Percentiles rank a stretch among this genome's conserved stretches.
phyloP scores from a whole-genome alignment of 53 echinoderm and acorn worm species.

The Holothuria leucospilota region DNA sequence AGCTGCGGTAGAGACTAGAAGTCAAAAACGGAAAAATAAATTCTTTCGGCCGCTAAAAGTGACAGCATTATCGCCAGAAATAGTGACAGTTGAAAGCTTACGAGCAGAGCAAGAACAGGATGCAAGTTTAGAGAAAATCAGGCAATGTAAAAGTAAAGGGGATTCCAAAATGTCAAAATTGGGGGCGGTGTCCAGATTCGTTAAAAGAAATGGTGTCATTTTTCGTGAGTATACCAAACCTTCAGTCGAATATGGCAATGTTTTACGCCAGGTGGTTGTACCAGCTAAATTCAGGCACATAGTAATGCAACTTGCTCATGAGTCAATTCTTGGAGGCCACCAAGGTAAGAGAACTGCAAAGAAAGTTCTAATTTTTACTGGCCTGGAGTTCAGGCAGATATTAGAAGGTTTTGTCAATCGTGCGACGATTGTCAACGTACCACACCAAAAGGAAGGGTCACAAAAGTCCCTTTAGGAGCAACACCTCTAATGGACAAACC shows the following conservation, averaged over 20 bases:
- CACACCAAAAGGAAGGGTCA: too few species aligned
- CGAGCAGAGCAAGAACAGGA: conserved; percentile 17
- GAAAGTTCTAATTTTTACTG: too few species aligned
- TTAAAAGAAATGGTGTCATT: conserved; percentile 1
- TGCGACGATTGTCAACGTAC: conserved; percentile 38
- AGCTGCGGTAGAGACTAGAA: conserved; percentile 30
- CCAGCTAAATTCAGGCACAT: conserved; percentile 57
- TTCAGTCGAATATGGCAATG: conserved; percentile 30
- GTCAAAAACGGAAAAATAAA: conserved; percentile 28
- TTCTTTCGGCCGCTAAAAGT: not conserved
- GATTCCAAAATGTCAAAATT: not conserved
- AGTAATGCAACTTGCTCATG: too few species aligned
- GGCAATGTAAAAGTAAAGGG: not conserved
- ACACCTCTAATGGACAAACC: too few species aligned
- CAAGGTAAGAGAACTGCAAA: conserved; percentile 65
- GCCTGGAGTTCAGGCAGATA: too few species aligned
- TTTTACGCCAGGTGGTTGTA: too few species aligned
- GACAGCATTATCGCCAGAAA: not conserved
- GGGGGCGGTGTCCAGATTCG: not conserved
- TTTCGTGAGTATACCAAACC: not conserved
- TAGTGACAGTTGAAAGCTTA: conserved; percentile 7
- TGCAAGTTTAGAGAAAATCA: not conserved
- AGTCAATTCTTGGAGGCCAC: conserved; percentile 70
- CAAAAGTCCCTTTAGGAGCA: too few species aligned
- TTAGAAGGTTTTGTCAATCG: conserved; percentile 32